Evolutionary conservation across 1,140 invertebrate genomes (phyloP), one percentile per base, ranked within the genome.

Genomic region (Steinernema khuongi): DNA sequence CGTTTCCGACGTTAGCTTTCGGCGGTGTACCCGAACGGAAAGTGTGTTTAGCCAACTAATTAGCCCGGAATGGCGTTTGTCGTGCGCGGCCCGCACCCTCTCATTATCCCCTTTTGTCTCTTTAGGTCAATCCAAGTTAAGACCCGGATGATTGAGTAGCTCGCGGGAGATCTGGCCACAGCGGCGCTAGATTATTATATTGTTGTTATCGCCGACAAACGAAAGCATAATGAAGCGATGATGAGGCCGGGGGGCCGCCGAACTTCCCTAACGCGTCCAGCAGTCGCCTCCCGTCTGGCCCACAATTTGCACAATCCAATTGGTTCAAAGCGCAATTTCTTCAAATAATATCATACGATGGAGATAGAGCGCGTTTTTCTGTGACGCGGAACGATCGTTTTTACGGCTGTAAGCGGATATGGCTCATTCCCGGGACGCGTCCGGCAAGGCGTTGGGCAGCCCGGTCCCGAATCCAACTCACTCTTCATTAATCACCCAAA

Each of bases 71-170:
- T 60, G 4, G 26, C 50, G 50, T 14, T 60, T 4, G 50, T 26
- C 50, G 19, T 22, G 19, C 50, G 22, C 4, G 7, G 14, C 26
- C 26, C 26, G 50, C 11, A 14, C 50, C 26, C 50, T 60, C 50
- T 60, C 50, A 60, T 60, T 60, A 60, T 60, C 50, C 19, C 7
- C 50, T 22, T 60, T 60, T 60, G 50, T 60, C 50, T 60, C 50
- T 60, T 60, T 60, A 4, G 50, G 50, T 22, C 50, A 60, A 60
- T 60, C 50, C 50, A 60, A 60, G 50, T 60, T 60, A 60, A 60
- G 50, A 60, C 50, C 50, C 50, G 14, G 50, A 22, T 60, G 50
- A 60, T 60, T 60, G 50, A 60, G 50, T 60, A 22, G 50, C 26
- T 60, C 50, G 50, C 50, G 11, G 36, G 7, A 26, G 50, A 60